Evolutionary conservation across 1,140 invertebrate species (phyloP), one percentile per base, ranked within the genome.

Genomic region (Lycorma delicatula): DNA sequence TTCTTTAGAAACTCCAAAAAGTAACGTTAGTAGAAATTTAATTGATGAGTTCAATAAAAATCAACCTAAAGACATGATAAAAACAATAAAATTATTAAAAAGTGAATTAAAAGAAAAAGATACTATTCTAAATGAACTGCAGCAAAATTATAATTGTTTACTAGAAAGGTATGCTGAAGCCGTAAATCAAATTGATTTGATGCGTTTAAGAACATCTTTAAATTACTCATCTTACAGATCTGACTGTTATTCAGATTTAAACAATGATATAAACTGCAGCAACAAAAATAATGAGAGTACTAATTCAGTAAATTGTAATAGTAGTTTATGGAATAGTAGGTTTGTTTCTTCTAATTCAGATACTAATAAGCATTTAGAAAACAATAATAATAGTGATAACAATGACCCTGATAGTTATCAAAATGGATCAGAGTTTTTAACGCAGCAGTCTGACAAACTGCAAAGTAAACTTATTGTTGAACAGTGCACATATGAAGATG

Each of bases 161-260:
- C 36, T 57, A 16, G 16, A 36, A 16, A 57, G 50, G 22, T 51
- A 50, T 31, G 56, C 56, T 36, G 56, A 57, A 38, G 56, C 56
- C 13, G 29, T 27, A 36, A 57, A 57, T 38, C 27, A 18, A 16
- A 57, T 57, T 38, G 56, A 57, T 51, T 16, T 28, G 2, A 50
- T 57, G 31, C 34, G 47, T 38, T 29, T 57, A 22, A 28, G 47
- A 31, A 28, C 18, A 26, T 29, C 41, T 44, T 44, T 57, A 13
- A 57, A 49, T 51, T 41, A 4, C 3, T 34, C 22, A 25, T 49
- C 23, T 28, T 34, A 27, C 11, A 49, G 47, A 26, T 20, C 27
- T 36, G 23, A 18, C n/a, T n/a, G 38, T 57, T 20, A 38, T 2
- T 29, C 29, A 16, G 27, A 20, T 3, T 28, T 28, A 20, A 23